A percentile compares a stretch with the other conserved stretches of the same genome.
Evolutionary conservation across 2,888 invertebrate species (phyloP).

Genomic region (Lasioglossum calceatum): DNA sequence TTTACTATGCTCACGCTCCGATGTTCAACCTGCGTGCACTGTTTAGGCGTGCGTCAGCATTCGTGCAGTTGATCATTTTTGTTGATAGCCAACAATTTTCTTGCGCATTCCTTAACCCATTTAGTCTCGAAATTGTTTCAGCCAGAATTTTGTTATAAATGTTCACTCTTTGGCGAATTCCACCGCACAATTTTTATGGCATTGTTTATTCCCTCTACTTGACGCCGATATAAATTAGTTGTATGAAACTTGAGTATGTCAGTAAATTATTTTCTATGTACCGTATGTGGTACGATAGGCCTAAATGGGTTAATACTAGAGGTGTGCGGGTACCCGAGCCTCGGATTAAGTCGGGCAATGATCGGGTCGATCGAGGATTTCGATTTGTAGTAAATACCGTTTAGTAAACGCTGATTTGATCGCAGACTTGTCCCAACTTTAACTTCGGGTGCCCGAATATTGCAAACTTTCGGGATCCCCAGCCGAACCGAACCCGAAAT

Average conservation of each 20-base stretch:
- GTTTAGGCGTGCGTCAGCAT: background rate
- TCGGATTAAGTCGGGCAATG: no score
- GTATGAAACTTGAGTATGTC: background rate
- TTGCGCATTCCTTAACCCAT: background rate
- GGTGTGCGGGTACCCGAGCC: no score
- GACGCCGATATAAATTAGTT: background rate
- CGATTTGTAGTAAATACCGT: no score
- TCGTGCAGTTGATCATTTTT: background rate
- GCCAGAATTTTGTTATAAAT: background rate
- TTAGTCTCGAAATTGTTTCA: background rate
- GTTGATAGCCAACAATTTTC: background rate
- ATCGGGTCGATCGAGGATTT: no score
- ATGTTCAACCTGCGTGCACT: background rate
- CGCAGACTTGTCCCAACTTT: no score
- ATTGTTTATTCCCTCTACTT: background rate
- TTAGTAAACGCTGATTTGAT: no score
- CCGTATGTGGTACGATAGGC: background rate
- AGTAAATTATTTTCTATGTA: background rate
- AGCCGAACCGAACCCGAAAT: no score
- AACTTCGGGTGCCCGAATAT: no score
- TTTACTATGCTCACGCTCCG: conserved; percentile 5
- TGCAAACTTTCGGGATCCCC: no score
- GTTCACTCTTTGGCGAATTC: background rate
- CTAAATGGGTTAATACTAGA: background rate
- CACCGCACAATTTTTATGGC: background rate